Percentiles rank a stretch among this genome's conserved stretches.
phyloP scores from a whole-genome alignment of 2,888 invertebrate genomes.

The Formica aserva region DNA sequence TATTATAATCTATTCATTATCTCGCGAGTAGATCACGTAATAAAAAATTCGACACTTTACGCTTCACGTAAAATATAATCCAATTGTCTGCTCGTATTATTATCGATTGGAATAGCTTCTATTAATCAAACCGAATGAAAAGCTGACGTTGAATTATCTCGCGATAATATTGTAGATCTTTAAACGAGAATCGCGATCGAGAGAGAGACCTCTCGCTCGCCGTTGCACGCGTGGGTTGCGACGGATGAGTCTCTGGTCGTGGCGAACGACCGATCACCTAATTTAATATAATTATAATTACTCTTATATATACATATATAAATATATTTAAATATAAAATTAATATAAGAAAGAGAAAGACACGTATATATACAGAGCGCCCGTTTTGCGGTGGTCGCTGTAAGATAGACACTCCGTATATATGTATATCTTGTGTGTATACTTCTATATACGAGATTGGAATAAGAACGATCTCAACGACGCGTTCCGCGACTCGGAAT shows the following conservation, averaged over 20 bases:
- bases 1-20: neutral
- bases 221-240: slow-evolving; percentile 55
- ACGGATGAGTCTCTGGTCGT: slow-evolving; percentile 62
- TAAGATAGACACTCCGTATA: slow-evolving; percentile 42
- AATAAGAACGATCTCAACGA: slow-evolving; percentile 37
- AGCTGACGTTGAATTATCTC: neutral
- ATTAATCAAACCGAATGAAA: neutral
- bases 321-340: slow-evolving; percentile 51
- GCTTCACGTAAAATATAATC: slow-evolving; percentile 3
- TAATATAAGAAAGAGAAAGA: slow-evolving; percentile 41
- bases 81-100: neutral
- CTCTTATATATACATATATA: slow-evolving; percentile 71
- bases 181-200: neutral
- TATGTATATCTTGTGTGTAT: slow-evolving; percentile 41
- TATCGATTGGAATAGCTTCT: neutral
- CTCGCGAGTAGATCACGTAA: neutral
- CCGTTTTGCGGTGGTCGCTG: slow-evolving; percentile 45
- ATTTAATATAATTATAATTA: slow-evolving; percentile 63
- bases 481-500: slow-evolving; percentile 29
- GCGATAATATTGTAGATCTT: neutral
- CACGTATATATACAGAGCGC: slow-evolving; percentile 56
- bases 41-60: neutral
- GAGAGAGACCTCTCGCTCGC: slow-evolving; percentile 20
- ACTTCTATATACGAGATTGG: slow-evolving; percentile 52
- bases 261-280: slow-evolving; percentile 68